Evolutionary conservation across 2,113 vertebrate genomes (phyloP), one percentile per base, ranked within the genome.

Genomic region (Psammodynastes pulverulentus): DNA sequence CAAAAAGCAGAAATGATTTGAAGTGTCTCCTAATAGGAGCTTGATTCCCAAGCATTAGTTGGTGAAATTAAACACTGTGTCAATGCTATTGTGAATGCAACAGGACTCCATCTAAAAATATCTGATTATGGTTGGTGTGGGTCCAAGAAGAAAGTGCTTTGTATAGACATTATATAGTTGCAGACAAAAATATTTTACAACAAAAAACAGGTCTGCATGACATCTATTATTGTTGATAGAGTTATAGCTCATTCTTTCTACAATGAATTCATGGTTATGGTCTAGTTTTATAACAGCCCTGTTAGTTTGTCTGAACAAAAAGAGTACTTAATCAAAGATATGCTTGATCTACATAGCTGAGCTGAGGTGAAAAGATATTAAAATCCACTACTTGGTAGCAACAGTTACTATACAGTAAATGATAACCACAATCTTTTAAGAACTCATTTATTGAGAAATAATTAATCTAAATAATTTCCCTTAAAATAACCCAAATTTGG

Each of bases 1-100:
- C 84, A 88, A 89, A 89, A 89, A 92, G 91, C 87, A 89, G 67
- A 92, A 89, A 29, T 92, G 91, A 92, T 92, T 89, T 92, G 91
- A 85, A 45, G 52, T 84, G 43, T 92, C 43, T 89, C 53, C 46
- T 34, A 1, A 58, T 85, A 54, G 91, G 39, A 89, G 48, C 52
- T 58, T 85, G 43, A 88, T 92, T 67, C 91, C 54, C 39, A 92
- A 88, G 29, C 67, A 23, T 29, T 29, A 39, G 62, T 56, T 52
- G 62, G 39, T 45, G 52, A 92, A 89, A 72, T 85, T 84, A 89
- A 92, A 92, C 21, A 48, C 51, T 87, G 12, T 84, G 67, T 89
- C 87, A 84, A 43, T 85, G 43, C 24, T 56, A 49, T 52, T 45
- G 26, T 54, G 19, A 62, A 45, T 79, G 56, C 34, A 13, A 9